A percentile compares a stretch with the other conserved stretches of the same genome.
Conservation (phyloP, 2,797 vertebrate species). For the Momotus momota region DNA sequence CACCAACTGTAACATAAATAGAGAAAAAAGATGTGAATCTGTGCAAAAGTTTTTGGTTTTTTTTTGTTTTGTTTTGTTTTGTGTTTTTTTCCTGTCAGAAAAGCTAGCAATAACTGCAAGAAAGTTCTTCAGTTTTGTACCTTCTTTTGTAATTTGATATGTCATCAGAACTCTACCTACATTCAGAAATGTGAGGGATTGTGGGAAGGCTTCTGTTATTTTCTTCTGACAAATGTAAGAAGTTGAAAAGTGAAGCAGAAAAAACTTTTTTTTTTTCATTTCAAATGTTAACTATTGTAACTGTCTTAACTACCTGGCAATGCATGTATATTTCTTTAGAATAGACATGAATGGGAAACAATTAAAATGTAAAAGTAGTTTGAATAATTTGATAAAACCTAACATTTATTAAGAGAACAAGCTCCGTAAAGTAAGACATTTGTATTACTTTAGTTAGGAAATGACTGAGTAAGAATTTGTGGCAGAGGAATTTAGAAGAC, state of each 20-base stretch:
- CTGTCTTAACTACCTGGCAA: neutral
- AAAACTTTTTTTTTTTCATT: neutral
- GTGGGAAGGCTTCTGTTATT: neutral
- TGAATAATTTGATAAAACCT: neutral
- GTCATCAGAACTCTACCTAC: neutral
- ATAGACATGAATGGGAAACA: neutral
- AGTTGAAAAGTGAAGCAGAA: neutral
- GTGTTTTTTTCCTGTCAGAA: neutral
- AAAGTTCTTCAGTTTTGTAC: neutral
- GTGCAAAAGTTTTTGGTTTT: neutral
- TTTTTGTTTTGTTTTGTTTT: neutral
- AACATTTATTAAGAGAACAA: neutral
- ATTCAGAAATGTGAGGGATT: neutral
- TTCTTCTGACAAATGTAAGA: neutral
- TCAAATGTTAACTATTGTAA: neutral
- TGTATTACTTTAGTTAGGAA: neutral
- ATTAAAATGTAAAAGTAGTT: neutral
- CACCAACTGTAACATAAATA: neutral
- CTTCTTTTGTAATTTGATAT: neutral
- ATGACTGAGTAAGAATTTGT: neutral
- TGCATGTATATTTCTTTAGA: neutral
- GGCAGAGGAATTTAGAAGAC: neutral
- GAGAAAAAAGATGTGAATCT: neutral
- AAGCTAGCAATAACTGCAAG: neutral
- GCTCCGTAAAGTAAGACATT: neutral